Evolutionary conservation across 2,797 vertebrate species (phyloP), one percentile per base, ranked within the genome.

Genomic region (Bradypodion ventrale): DNA sequence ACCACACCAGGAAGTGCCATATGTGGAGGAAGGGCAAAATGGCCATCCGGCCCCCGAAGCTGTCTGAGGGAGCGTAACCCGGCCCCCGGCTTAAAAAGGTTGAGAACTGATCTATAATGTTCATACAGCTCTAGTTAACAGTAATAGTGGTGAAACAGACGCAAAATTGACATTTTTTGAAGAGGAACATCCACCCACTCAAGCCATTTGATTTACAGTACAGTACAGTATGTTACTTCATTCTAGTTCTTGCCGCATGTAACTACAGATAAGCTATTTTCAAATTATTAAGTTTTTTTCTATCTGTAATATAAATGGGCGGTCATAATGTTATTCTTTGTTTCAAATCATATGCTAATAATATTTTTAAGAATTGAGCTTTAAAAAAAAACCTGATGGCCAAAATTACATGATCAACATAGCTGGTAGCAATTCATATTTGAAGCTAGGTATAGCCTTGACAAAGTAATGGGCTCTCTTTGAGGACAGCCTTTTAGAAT

Each of bases 81-180:
- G n/a, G n/a, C n/a, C n/a, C n/a, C n/a, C n/a, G n/a, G n/a, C n/a
- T n/a, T n/a, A n/a, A n/a, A n/a, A n/a, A n/a, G n/a, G n/a, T n/a
- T n/a, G n/a, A n/a, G n/a, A n/a, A n/a, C n/a, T n/a, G n/a, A n/a
- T 69, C 42, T 89, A 76, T 46, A 49, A 78, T 68, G 46, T 82
- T 73, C n/a, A 90, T 85, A 77, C 69, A 89, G 75, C 82, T 73
- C 42, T 84, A 7, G 82, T 15, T 87, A n/a, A 15, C 52, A 49
- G 19, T 78, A 75, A 86, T 82, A 86, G 44, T 37, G 44, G 5
- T 35, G 42, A 9, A 10, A 9, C 85, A 68, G 32, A 69, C 40
- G 59, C 37, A 59, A 42, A 65, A 79, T 40, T 83, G 86, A 75
- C 60, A 77, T 85, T 66, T 37, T 76, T 88, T n/a, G 42, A 62